phyloP scores from a whole-genome alignment of 30 jellyfish, hydroid and myxozoan species.

The Cassiopea xamachana region DNA sequence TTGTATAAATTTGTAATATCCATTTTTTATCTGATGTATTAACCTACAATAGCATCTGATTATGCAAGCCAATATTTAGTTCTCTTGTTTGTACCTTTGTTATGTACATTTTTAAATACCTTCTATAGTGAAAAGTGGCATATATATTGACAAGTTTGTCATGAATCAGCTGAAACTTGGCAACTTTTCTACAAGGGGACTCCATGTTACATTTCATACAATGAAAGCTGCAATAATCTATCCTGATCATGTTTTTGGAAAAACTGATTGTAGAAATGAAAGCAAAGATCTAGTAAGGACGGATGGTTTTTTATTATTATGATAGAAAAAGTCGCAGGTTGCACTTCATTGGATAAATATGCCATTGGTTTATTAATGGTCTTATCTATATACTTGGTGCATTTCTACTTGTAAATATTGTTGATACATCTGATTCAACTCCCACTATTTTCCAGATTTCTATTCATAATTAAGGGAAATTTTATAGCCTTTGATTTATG shows the following conservation, averaged over 20 bases:
- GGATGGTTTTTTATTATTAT: too few relatives aligned
- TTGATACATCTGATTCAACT: too few relatives aligned
- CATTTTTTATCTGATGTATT: too few relatives aligned
- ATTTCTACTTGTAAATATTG: too few relatives aligned
- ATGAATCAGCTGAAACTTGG: constrained; percentile 76
- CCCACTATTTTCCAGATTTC: too few relatives aligned
- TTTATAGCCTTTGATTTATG: too few relatives aligned
- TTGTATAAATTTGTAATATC: too few relatives aligned
- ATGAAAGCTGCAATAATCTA: constrained; percentile 10
- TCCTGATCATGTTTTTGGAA: constrained; percentile 53
- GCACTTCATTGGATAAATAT: too few relatives aligned
- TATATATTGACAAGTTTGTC: constrained; percentile 81
- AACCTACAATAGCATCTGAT: neutral
- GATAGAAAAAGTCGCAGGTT: too few relatives aligned
- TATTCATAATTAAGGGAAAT: too few relatives aligned
- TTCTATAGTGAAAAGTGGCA: constrained; percentile 58
- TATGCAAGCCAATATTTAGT: neutral
- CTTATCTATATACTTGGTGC: too few relatives aligned
- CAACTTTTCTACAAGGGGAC: constrained; percentile 68
- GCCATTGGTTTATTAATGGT: too few relatives aligned
- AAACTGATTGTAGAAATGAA: neutral
- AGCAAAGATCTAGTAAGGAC: neutral
- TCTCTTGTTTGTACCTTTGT: neutral
- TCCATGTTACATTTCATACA: constrained; percentile 60
- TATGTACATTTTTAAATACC: neutral